Evolutionary conservation across 2,888 invertebrate genomes (phyloP).

Genomic region (Tupiocoris notatus): DNA sequence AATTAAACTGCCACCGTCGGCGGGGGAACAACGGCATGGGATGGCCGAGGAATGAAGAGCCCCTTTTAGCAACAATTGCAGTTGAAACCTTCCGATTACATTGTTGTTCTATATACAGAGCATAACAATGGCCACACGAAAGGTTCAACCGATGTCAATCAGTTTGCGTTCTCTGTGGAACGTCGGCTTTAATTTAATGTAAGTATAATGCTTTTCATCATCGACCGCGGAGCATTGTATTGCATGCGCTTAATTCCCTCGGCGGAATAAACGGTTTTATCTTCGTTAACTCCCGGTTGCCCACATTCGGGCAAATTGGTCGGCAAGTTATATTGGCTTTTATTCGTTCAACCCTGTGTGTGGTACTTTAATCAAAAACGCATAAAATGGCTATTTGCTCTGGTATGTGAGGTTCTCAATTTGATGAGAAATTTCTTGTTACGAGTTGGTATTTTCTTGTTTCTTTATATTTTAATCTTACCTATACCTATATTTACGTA

Average conservation of each 20-base stretch:
- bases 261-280: not conserved
- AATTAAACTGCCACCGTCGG: conserved; percentile 43
- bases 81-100: conserved; percentile 43
- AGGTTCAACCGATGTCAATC: conserved; percentile 26
- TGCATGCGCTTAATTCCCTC: not conserved
- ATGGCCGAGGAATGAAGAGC: conserved; percentile 26
- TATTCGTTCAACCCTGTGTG: not conserved
- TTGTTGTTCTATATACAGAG: conserved; percentile 28
- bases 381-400: not conserved
- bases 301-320: not conserved
- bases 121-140: conserved; percentile 7
- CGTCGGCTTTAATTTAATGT: conserved; percentile 13
- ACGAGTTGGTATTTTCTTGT: too few species aligned
- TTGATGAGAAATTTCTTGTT: too few species aligned
- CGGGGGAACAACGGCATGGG: not conserved
- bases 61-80: conserved; percentile 44
- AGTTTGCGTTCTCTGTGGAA: not conserved
- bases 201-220: conserved; percentile 19
- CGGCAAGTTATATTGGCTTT: not conserved
- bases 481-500: too few species aligned
- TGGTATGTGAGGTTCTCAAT: not conserved
- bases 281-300: not conserved
- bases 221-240: not conserved
- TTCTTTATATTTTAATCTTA: too few species aligned
- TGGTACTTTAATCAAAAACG: not conserved